Conservation (phyloP, 2,888 invertebrate species). For the Omphaloscelis lunosa region DNA sequence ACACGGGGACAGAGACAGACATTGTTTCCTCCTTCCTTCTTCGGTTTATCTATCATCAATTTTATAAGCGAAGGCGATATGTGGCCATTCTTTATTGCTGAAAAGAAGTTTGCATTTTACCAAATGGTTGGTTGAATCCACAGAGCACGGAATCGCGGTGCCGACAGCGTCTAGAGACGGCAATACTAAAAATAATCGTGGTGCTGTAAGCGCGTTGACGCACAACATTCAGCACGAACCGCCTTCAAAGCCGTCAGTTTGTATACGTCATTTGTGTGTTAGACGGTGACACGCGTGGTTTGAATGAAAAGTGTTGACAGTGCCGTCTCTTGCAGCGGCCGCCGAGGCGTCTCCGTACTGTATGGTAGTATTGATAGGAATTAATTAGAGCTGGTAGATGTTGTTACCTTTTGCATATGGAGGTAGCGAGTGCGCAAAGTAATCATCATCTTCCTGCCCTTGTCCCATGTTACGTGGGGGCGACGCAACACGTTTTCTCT, state of each 20-base stretch:
- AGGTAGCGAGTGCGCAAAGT: not conserved
- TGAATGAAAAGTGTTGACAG: not conserved
- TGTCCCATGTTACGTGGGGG: too few species aligned
- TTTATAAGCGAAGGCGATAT: constrained; percentile 47
- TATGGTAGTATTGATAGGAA: not conserved
- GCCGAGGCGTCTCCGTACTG: not conserved
- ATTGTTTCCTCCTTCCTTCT: not conserved
- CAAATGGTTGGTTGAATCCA: not conserved
- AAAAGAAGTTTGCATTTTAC: constrained; percentile 5
- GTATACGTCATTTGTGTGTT: too few species aligned
- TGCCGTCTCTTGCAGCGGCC: not conserved
- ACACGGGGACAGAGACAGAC: not conserved
- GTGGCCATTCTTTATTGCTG: constrained; percentile 28
- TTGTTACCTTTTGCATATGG: not conserved
- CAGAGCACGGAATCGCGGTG: not conserved
- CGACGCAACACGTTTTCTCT: too few species aligned
- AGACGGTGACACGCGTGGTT: not conserved
- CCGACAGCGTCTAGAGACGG: not conserved
- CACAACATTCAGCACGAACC: not conserved
- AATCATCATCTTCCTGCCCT: too few species aligned
- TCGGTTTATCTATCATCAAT: constrained; percentile 46
- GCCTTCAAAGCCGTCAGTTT: not conserved
- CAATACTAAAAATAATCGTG: not conserved
- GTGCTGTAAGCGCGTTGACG: not conserved
- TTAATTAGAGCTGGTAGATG: not conserved